Evolutionary conservation across 53 echinoderm and acorn worm genomes (phyloP).

Genomic region (Actinopyga echinites): DNA sequence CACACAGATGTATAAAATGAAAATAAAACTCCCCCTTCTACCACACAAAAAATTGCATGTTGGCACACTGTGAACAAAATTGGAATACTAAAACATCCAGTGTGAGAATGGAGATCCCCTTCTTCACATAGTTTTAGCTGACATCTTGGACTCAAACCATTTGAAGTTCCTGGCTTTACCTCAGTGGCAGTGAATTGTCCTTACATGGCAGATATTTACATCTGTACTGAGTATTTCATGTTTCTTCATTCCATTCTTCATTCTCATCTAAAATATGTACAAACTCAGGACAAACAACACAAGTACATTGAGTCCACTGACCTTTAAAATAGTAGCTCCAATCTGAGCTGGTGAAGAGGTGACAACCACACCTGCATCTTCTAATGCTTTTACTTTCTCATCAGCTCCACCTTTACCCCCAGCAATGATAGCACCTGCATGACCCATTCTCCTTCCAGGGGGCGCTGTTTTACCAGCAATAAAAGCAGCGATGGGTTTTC

Average conservation of each 20-base stretch:
- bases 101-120: too few relatives aligned
- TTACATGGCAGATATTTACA: background rate
- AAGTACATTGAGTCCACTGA: background rate
- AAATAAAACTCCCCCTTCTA: too few relatives aligned
- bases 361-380: slow-evolving; percentile 86
- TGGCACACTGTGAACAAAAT: too few relatives aligned
- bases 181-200: background rate
- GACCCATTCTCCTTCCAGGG: slow-evolving; percentile 98
- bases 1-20: too few relatives aligned
- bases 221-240: too few relatives aligned
- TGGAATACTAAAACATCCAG: too few relatives aligned
- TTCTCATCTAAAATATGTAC: background rate
- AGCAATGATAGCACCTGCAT: slow-evolving; percentile 99
- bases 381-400: slow-evolving; percentile 85
- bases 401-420: slow-evolving; percentile 97
- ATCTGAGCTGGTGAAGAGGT: slow-evolving; percentile 96
- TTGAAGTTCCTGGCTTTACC: too few relatives aligned
- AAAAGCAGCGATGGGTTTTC: slow-evolving; percentile 94
- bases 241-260: too few relatives aligned
- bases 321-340: slow-evolving; percentile 70
- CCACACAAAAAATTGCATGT: too few relatives aligned
- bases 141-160: too few relatives aligned
- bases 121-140: too few relatives aligned
- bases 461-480: slow-evolving; percentile 98
- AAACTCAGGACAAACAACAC: background rate